phyloP scores from a whole-genome alignment of 2,888 invertebrate species.

The Schrankia costaestrigalis region DNA sequence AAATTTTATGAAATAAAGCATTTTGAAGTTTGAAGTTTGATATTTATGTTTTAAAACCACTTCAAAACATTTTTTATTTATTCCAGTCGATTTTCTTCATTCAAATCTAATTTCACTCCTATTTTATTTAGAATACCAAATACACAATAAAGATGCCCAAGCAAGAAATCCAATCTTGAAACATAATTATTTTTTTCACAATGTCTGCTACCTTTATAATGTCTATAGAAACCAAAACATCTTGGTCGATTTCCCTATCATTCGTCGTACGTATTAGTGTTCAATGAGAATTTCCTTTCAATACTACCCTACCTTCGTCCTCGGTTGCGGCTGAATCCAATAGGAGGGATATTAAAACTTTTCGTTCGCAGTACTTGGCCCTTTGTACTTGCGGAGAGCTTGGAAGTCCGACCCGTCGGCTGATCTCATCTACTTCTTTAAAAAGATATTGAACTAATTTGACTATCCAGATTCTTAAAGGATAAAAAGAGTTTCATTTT shows the following conservation, averaged over 20 bases:
- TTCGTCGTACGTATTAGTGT: constrained; percentile 62
- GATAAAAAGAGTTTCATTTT: too few relatives aligned
- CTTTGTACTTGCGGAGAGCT: constrained; percentile 57
- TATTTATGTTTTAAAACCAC: too few relatives aligned
- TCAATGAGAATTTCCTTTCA: constrained; percentile 62
- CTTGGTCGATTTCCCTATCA: constrained; percentile 60
- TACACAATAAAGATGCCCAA: too few relatives aligned
- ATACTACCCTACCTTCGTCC: constrained; percentile 51
- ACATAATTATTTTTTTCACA: not conserved
- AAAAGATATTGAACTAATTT: constrained; percentile 51
- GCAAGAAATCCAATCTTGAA: not conserved
- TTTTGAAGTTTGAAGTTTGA: too few relatives aligned
- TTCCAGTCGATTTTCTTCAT: too few relatives aligned
- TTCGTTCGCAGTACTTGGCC: constrained; percentile 58
- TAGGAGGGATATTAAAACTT: constrained; percentile 79
- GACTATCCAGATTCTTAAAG: too few relatives aligned
- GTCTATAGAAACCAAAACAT: constrained; percentile 31
- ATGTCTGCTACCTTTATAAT: not conserved
- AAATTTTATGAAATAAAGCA: too few relatives aligned
- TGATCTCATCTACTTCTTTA: constrained; percentile 48
- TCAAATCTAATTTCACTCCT: not conserved
- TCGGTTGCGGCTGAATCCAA: constrained; percentile 69
- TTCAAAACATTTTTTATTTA: too few relatives aligned
- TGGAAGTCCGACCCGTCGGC: constrained; percentile 33
- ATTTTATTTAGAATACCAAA: not conserved